These are phyloP conservation scores for Eulithis prunata DNA, from an alignment of 2,888 invertebrate species.

Conservation along the genomic window DNA sequence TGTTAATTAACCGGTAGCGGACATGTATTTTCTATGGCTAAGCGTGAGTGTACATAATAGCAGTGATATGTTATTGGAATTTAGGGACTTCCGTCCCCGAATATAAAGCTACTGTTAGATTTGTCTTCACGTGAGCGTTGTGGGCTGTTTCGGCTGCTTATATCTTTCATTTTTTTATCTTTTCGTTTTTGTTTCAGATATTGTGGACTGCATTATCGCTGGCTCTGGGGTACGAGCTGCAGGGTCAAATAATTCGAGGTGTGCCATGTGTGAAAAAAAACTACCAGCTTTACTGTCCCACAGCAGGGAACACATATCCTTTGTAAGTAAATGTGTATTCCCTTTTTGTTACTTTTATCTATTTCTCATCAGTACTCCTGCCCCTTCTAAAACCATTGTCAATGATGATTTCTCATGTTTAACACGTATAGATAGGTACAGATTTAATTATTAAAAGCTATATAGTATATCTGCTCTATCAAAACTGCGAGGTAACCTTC, in stretches of 20 bases:
- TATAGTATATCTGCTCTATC: not conserved
- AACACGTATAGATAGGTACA: too few species aligned
- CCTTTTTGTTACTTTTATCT: too few species aligned
- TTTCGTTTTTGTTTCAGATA: constrained; percentile 88
- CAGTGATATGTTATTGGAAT: not conserved
- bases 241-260: constrained; percentile 94
- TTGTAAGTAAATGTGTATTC: constrained; percentile 84
- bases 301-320: constrained; percentile 95
- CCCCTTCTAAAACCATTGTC: too few species aligned
- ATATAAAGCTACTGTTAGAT: too few species aligned
- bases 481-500: not conserved
- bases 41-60: constrained; percentile 50
- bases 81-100: too few species aligned
- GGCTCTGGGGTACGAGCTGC: constrained; percentile 93
- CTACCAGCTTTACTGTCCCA: constrained; percentile 95
- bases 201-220: constrained; percentile 95
- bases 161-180: too few species aligned
- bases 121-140: too few species aligned
- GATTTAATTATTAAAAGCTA: too few species aligned
- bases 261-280: constrained; percentile 95
- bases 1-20: constrained; percentile 66
- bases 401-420: too few species aligned
- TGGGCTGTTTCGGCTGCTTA: too few species aligned
- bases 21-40: constrained; percentile 65
- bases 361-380: too few species aligned